Evolutionary conservation across 2,888 invertebrate species (phyloP), one percentile per base, ranked within the genome.

Genomic region (Limulus polyphemus): DNA sequence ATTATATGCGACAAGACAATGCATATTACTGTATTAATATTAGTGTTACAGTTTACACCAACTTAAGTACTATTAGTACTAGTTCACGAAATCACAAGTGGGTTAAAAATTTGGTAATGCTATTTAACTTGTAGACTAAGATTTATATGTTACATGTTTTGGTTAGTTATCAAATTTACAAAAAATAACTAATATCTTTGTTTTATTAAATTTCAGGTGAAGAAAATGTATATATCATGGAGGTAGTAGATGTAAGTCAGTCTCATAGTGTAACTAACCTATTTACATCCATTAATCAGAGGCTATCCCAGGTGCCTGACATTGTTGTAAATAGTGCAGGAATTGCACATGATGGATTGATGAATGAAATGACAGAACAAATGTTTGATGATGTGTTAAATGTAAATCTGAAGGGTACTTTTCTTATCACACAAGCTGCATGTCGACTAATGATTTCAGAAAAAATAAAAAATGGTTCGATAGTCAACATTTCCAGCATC

Each of bases 271-370:
- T 93, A 0, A 77, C 81, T 59, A 76, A 78, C 47, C 81, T 84
- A 1, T 76, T 89, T 1, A 73, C 81, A 59, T 78, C 78, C 58
- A 78, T 82, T 3, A 71, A 83, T 16, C 76, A 81, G 5, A 81
- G 82, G 61, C 90, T 84, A 73, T 80, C 81, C 63, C 77, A 78
- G 47, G 83, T 87, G 0, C 90, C 94, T 0, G 83, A 83, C 3
- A 83, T 94, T 62, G 79, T 93, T 49, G 87, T 94, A 0, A 95
- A 95, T 77, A 88, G 85, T 10, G 94, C 93, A 13, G 93, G 93
- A 1, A 89, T 94, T n/a, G 87, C 86, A 0, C 80, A 85, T 61
- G 92, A 93, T 74, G 85, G 85, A 67, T 89, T 89, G 76, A 74
- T 95, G 62, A 73, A 90, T n/a, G 90, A 93, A 74, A 80, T 94